These are phyloP conservation scores for Potorous gilbertii DNA, from an alignment of 2,797 vertebrate genomes.

Conservation along the genomic window DNA sequence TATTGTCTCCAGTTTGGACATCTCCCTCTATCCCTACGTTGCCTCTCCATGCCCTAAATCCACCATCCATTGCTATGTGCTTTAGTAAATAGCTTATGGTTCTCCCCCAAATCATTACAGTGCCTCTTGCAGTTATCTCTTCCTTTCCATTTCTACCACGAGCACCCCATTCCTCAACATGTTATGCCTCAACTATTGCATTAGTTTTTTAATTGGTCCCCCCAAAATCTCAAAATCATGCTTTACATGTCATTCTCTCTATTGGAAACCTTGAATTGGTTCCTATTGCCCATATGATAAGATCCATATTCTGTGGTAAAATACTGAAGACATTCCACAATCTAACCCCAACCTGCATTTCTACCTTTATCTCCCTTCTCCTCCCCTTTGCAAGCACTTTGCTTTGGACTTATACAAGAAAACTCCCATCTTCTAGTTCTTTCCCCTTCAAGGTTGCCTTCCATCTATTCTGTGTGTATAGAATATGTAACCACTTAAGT, in stretches of 20 bases:
- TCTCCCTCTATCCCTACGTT: background rate
- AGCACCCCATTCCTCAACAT: background rate
- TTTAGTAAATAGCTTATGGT: background rate
- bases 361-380: background rate
- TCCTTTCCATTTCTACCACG: background rate
- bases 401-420: background rate
- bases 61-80: background rate
- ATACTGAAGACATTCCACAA: background rate
- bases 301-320: background rate
- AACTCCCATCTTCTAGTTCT: background rate
- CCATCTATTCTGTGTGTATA: background rate
- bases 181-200: background rate
- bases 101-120: conserved; percentile 24
- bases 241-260: background rate
- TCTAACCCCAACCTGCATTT: background rate
- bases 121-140: background rate
- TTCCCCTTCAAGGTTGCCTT: background rate
- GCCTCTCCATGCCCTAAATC: background rate
- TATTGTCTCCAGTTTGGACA: background rate
- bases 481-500: background rate
- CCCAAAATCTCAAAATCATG: background rate
- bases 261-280: background rate
- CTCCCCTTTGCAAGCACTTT: background rate
- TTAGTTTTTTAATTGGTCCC: background rate
- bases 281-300: conserved; percentile 16